phyloP scores from a whole-genome alignment of 2,113 vertebrate species.

The Dicaeum eximium region DNA sequence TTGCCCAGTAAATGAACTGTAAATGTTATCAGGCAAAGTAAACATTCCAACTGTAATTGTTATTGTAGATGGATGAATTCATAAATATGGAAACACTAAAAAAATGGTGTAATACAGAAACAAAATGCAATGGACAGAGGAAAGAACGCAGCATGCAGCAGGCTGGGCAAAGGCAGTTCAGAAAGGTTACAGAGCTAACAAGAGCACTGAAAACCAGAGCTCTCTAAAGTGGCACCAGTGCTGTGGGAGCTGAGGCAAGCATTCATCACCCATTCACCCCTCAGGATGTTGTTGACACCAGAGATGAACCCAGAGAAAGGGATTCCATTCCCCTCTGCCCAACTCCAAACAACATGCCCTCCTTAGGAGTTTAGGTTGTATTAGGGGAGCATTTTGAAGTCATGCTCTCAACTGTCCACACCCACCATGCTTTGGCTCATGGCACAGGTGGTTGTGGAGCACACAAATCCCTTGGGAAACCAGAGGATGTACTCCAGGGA shows the following conservation, averaged over 20 bases:
- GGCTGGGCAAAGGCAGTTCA: slow-evolving; percentile 30
- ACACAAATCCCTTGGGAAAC: not conserved
- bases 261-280: not conserved
- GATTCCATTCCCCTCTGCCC: not conserved
- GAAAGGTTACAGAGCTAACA: slow-evolving; percentile 25
- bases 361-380: not conserved
- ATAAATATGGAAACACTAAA: slow-evolving; percentile 64
- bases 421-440: fast-evolving
- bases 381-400: not conserved
- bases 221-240: not conserved
- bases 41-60: slow-evolving; percentile 69
- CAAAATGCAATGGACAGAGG: slow-evolving; percentile 38
- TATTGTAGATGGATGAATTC: slow-evolving; percentile 65
- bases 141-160: slow-evolving; percentile 51
- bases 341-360: fast-evolving
- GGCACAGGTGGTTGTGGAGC: not conserved
- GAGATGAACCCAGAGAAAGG: not conserved
- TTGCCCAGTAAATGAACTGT: slow-evolving; percentile 64
- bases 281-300: not conserved
- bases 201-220: slow-evolving; percentile 1
- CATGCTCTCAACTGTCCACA: not conserved
- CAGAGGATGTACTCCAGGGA: not conserved
- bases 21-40: slow-evolving; percentile 70
- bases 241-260: not conserved
- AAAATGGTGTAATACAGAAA: slow-evolving; percentile 49